Evolutionary conservation across 2,888 invertebrate genomes (phyloP).

Genomic region (Coelogynopora nodosa): DNA sequence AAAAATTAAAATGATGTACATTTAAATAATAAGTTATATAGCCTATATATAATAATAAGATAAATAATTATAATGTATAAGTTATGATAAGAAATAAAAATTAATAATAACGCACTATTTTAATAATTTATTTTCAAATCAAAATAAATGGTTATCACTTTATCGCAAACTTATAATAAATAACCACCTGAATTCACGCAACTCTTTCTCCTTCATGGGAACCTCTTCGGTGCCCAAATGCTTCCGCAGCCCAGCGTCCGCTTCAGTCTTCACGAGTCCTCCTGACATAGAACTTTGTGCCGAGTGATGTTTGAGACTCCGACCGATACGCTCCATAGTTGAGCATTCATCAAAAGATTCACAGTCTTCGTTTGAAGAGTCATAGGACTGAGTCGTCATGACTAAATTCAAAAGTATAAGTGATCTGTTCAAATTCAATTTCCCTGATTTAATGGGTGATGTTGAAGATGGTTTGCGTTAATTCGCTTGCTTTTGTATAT

Average conservation of each 20-base stretch:
- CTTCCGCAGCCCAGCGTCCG: neutral
- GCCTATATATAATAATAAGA: no score
- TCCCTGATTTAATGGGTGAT: no score
- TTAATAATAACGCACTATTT: no score
- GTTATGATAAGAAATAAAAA: no score
- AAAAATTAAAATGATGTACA: no score
- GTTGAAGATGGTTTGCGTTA: no score
- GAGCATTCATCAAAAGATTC: neutral
- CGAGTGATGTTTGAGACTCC: neutral
- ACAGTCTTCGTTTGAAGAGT: neutral
- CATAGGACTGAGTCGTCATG: neutral
- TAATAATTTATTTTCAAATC: no score
- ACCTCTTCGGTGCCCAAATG: neutral
- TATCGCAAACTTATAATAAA: neutral
- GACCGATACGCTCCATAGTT: neutral
- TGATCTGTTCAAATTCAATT: neutral
- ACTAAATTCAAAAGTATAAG: neutral
- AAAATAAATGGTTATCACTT: no score
- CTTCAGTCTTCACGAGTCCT: neutral
- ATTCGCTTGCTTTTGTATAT: neutral
- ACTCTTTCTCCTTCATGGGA: slow-evolving; percentile 14
- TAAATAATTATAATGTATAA: no score
- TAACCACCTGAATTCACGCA: slow-evolving; percentile 11
- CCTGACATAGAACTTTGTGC: neutral
- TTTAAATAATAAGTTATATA: no score